A percentile compares a stretch with the other conserved stretches of the same genome.
phyloP scores from a whole-genome alignment of 2,797 vertebrate species.

The Thaleichthys pacificus region DNA sequence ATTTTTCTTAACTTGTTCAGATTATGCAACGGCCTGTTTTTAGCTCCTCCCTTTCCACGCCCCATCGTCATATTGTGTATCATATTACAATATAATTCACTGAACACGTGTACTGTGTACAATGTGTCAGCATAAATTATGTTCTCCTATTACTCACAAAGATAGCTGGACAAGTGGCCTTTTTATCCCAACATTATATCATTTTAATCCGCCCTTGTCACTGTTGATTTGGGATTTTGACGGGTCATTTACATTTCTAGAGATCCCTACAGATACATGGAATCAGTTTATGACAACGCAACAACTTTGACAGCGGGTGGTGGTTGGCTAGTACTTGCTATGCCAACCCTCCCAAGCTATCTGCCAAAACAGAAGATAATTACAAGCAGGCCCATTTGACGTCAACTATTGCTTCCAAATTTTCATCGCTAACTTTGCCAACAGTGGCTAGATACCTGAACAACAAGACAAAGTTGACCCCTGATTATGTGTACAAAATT shows the following conservation, averaged over 20 bases:
- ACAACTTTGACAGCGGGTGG: not conserved
- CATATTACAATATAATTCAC: slow-evolving; percentile 58
- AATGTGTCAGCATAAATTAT: slow-evolving; percentile 60
- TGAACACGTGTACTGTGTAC: slow-evolving; percentile 52
- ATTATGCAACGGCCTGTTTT: slow-evolving; percentile 52
- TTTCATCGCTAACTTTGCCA: not conserved
- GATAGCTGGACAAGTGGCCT: not conserved
- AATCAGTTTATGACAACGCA: not conserved
- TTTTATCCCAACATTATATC: too few relatives aligned
- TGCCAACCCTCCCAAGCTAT: not conserved
- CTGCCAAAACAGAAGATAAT: not conserved
- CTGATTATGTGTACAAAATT: too few relatives aligned
- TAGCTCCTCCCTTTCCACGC: slow-evolving; percentile 52
- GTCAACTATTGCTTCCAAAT: not conserved
- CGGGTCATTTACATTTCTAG: not conserved
- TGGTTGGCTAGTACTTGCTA: not conserved
- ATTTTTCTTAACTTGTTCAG: slow-evolving; percentile 1
- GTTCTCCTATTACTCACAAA: slow-evolving; percentile 26
- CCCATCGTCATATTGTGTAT: slow-evolving; percentile 35
- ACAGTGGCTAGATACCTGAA: not conserved
- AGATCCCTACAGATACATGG: not conserved
- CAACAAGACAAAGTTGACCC: too few relatives aligned
- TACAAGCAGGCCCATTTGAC: not conserved
- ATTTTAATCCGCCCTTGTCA: not conserved
- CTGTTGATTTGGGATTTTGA: not conserved